These are phyloP conservation scores for Coregonus ussuriensis DNA, from an alignment of 2,797 vertebrate genomes.

Conservation along the genomic window DNA sequence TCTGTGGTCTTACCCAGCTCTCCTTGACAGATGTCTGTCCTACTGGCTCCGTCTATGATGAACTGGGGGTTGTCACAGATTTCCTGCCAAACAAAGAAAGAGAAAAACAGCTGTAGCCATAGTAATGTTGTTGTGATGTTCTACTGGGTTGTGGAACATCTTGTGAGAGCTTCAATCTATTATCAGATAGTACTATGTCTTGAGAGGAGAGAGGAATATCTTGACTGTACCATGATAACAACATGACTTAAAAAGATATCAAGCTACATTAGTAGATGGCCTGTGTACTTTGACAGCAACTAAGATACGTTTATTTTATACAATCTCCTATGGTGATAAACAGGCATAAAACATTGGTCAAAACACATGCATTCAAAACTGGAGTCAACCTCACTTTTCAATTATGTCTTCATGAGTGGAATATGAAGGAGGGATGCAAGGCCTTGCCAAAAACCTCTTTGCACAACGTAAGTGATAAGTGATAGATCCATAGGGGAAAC, in stretches of 20 bases:
- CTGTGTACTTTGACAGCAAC: not conserved
- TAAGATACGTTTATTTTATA: not conserved
- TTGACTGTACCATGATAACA: not conserved
- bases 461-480: not conserved
- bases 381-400: not conserved
- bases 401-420: not conserved
- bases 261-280: not conserved
- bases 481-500: not conserved
- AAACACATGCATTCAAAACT: not conserved
- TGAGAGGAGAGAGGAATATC: not conserved
- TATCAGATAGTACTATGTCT: not conserved
- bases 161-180: not conserved
- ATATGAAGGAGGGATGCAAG: not conserved
- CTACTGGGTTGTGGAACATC: not conserved
- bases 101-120: constrained; percentile 1
- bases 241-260: not conserved
- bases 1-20: constrained; percentile 72
- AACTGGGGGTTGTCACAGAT: constrained; percentile 88
- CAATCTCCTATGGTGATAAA: not conserved
- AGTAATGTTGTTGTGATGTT: not conserved
- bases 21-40: constrained; percentile 94
- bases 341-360: not conserved
- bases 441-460: not conserved
- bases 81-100: constrained; percentile 74
- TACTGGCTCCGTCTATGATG: constrained; percentile 89